Percentiles rank a stretch among this genome's conserved stretches.
Evolutionary conservation across 2,113 vertebrate genomes (phyloP).

Genomic region (Crypturellus undulatus): DNA sequence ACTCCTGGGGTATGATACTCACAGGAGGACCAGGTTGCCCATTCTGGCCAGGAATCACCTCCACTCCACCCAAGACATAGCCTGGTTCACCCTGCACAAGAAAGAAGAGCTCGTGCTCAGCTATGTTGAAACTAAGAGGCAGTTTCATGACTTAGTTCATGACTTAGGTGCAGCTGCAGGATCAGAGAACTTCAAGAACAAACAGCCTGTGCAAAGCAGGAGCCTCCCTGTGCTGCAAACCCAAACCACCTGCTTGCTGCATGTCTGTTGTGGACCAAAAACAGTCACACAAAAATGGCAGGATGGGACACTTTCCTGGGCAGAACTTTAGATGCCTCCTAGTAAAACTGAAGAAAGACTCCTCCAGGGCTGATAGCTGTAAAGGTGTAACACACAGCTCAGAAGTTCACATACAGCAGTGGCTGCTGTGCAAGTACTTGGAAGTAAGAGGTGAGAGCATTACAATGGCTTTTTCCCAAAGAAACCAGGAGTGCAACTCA

Average conservation of each 20-base stretch:
- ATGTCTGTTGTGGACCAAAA: neutral
- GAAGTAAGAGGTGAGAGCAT: neutral
- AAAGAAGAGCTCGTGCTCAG: rapidly evolving
- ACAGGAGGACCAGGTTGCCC: conserved; percentile 87
- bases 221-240: neutral
- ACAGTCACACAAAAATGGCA: too few species aligned
- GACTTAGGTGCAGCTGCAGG: neutral
- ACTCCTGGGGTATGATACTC: conserved; percentile 36
- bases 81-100: conserved; percentile 86
- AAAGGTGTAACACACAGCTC: neutral
- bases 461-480: neutral
- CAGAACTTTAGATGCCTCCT: neutral
- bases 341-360: neutral
- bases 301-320: neutral
- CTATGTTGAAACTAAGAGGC: neutral
- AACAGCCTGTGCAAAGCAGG: neutral
- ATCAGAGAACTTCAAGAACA: neutral
- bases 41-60: conserved; percentile 83
- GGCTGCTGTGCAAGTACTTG: rapidly evolving
- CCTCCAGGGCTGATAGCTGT: rapidly evolving
- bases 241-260: neutral
- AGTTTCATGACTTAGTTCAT: neutral
- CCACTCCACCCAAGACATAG: conserved; percentile 84
- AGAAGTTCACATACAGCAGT: neutral
- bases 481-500: conserved; percentile 70